Evolutionary conservation across 2,888 invertebrate genomes (phyloP), one percentile per base, ranked within the genome.

Genomic region (Serrognathus titanus): DNA sequence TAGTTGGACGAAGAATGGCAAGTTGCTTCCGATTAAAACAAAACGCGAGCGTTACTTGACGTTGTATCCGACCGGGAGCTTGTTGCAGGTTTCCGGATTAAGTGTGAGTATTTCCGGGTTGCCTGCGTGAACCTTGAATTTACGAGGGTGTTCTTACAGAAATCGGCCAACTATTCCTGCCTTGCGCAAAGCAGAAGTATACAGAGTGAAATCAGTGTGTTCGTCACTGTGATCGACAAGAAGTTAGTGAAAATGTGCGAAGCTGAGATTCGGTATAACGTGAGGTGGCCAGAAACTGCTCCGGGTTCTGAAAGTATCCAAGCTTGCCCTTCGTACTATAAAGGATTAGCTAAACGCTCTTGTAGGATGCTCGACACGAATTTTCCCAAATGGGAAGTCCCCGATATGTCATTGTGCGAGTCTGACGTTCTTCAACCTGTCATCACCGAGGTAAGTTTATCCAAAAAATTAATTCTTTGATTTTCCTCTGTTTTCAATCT

Each of bases 21-120:
- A 84, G 4, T 78, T 92, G 10, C 82, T 92, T 20, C 87, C 86
- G 48, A 81, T 90, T 57, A 83, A 83, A 49, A 88, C 88, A 0
- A 87, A 86, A 7, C 81, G 82, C 10, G 89, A 89, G 68, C 88
- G 89, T 64, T 92, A 92, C 86, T 92, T 92, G 71, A 90, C 92
- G 69, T 79, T 93, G 24, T 89, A 87, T 73, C 92, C 92, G 0
- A 87, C 88, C 51, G 92, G 92, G n/a, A 91, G 90, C 68, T 87
- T 92, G 52, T 78, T 92, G 6, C 88, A 89, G 70, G 85, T 92
- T 38, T 85, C 85, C 66, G 88, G 88, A 66, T 84, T 88, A 46
- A 88, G 89, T 81, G 90, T 89, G 75, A 71, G 71, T 63, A 41
- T 52, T 9, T 45, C 46, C 36, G 12, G 9, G 37, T 24, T 12